phyloP scores from a whole-genome alignment of 2,113 vertebrate genomes.

The Sitta europaea region DNA sequence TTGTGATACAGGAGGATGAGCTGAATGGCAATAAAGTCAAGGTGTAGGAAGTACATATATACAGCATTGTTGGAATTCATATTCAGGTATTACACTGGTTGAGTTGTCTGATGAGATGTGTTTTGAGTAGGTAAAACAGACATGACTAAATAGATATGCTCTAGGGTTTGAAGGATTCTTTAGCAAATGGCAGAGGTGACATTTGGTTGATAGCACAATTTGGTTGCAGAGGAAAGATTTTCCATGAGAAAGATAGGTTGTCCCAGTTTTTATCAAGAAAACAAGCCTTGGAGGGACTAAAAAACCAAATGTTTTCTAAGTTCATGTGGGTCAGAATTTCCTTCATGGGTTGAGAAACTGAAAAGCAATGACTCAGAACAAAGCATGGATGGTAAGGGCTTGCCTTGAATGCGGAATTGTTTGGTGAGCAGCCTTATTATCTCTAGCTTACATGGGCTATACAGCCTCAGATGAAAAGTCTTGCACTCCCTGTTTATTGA shows the following conservation, averaged over 20 bases:
- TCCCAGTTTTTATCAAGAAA: not conserved
- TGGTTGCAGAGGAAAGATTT: not conserved
- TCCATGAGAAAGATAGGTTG: not conserved
- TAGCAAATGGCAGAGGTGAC: not conserved
- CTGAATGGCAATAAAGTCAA: not conserved
- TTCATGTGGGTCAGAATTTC: not conserved
- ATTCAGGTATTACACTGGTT: not conserved
- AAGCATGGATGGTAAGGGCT: not conserved
- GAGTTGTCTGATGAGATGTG: not conserved
- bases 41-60: fast-evolving
- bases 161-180: not conserved
- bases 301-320: not conserved
- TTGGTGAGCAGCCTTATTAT: not conserved
- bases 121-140: not conserved
- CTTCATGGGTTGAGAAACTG: not conserved
- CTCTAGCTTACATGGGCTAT: not conserved
- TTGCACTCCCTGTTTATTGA: not conserved
- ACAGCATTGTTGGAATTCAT: not conserved
- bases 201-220: not conserved
- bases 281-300: not conserved
- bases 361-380: not conserved
- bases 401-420: not conserved
- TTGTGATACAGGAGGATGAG: not conserved
- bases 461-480: not conserved
- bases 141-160: not conserved